A percentile compares a stretch with the other conserved stretches of the same genome.
phyloP scores from a whole-genome alignment of 1,140 invertebrate species.

The silkworm (Bombyx mori) region DNA sequence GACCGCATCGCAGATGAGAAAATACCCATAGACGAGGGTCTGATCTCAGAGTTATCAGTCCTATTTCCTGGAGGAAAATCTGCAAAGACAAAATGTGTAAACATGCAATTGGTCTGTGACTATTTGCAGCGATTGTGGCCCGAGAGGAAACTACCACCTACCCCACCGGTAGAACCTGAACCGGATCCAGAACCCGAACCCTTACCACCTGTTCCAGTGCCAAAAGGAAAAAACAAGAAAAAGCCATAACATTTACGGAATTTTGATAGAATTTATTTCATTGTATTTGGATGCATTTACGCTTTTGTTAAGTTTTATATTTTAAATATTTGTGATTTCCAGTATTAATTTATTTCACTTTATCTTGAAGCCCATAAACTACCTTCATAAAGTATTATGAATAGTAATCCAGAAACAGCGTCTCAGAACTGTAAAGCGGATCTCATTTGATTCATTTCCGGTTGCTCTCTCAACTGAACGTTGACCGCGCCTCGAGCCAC shows the following conservation, averaged over 20 bases:
- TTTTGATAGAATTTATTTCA: background rate
- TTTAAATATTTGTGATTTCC: background rate
- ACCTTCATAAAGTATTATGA: background rate
- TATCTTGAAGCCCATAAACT: background rate
- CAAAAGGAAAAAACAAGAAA: conserved; percentile 3
- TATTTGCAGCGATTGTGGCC: conserved; percentile 37
- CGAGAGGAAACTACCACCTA: conserved; percentile 32
- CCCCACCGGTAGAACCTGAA: conserved; percentile 24
- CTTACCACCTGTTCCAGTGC: background rate
- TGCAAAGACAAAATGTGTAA: conserved; percentile 23
- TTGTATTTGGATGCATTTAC: background rate
- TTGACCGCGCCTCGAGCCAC: conserved; percentile 12
- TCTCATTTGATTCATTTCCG: conserved; percentile 34
- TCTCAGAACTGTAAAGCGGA: conserved; percentile 17
- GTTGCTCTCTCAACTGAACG: conserved; percentile 4
- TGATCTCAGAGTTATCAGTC: conserved; percentile 16
- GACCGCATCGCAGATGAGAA: conserved; percentile 11
- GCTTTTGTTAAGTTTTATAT: background rate
- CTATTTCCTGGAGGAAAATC: conserved; percentile 21
- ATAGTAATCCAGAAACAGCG: background rate
- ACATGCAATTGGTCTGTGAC: conserved; percentile 21
- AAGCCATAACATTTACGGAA: conserved; percentile 6
- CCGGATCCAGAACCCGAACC: background rate
- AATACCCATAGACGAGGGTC: conserved; percentile 22
- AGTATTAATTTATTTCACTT: conserved; percentile 1